Base-by-base conservation (phyloP, 2,888 invertebrate genomes). In the Nudaria mundana region DNA sequence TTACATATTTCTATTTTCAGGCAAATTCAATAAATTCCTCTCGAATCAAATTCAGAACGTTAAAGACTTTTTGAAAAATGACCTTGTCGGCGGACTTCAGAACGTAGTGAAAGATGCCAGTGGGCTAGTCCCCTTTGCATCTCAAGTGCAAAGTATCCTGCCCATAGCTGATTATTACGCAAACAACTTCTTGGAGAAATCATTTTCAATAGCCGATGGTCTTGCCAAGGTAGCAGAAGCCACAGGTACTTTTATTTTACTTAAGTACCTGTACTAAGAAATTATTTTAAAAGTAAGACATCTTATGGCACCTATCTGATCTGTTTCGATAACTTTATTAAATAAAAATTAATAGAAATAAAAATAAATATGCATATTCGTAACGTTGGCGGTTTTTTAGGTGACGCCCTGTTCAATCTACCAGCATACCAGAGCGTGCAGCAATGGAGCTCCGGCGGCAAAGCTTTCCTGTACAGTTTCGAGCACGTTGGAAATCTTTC, bases 371-470 rank as follows among this genome's bases (percentile, higher is more conserved):
- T n/a, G n/a, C n/a, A n/a, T n/a, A n/a, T n/a, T n/a, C n/a, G n/a
- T n/a, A n/a, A n/a, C n/a, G n/a, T n/a, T n/a, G n/a, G n/a, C n/a
- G n/a, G n/a, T 20, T 7, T 25, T 28, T 14, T 10, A 90, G 94
- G 92, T 14, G 95, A 95, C 66, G 94, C 94, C 0, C 70, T 95
- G 11, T 95, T 94, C 66, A 95, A 94, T 66, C 90, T 93, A 35
- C 95, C 95, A 1, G 94, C 94, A 1, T 93, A 93, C 66, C 78
- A 94, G 32, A 93, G 93, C 3, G 92, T 92, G 0, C 86, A 92
- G 48, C 85, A 91, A n/a, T 95, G 95, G 95, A 91, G 92, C 44
- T 76, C 84, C 30, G 80, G 86, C 1, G 91, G 92, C 0, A 90
- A 92, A 0, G 91, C 94, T 0, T 94, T 89, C 66, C 85, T 95